Percentiles rank a stretch among this genome's conserved stretches.
These are phyloP conservation scores for Molothrus aeneus DNA, from an alignment of 2,797 vertebrate species.

Conservation along the genomic window DNA sequence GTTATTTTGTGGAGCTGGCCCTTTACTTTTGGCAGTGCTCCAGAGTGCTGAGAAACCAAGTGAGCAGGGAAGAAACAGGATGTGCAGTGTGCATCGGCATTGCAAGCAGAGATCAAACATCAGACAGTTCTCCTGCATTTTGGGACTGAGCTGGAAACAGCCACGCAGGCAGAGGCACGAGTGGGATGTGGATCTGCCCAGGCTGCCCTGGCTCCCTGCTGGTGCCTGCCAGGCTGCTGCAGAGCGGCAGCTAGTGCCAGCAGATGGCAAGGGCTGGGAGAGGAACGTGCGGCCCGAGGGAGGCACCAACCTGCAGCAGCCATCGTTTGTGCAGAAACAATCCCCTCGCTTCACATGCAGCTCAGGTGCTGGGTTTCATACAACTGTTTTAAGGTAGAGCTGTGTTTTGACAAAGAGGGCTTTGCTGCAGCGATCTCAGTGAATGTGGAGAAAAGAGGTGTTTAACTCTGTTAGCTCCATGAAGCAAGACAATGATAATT, in stretches of 20 bases:
- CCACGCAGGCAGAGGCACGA: accelerated
- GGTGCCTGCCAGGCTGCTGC: background rate
- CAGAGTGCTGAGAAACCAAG: background rate
- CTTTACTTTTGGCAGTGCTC: background rate
- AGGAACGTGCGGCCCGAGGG: background rate
- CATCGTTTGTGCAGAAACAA: background rate
- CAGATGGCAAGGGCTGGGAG: background rate
- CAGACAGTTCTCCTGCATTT: background rate
- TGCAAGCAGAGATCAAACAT: background rate
- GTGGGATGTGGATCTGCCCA: accelerated
- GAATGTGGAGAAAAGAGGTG: background rate
- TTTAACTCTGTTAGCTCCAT: background rate
- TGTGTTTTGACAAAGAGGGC: background rate
- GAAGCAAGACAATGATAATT: background rate
- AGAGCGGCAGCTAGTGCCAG: background rate
- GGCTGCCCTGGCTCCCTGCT: background rate
- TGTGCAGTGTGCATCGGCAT: accelerated
- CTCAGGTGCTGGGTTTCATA: background rate
- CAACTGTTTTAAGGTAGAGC: background rate
- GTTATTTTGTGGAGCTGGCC: background rate
- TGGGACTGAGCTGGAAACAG: background rate
- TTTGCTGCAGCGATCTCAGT: background rate
- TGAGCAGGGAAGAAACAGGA: background rate
- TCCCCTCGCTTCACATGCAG: background rate
- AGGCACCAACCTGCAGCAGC: background rate